phyloP scores from a whole-genome alignment of 1,140 invertebrate species.

The Sarcophaga peregrina region DNA sequence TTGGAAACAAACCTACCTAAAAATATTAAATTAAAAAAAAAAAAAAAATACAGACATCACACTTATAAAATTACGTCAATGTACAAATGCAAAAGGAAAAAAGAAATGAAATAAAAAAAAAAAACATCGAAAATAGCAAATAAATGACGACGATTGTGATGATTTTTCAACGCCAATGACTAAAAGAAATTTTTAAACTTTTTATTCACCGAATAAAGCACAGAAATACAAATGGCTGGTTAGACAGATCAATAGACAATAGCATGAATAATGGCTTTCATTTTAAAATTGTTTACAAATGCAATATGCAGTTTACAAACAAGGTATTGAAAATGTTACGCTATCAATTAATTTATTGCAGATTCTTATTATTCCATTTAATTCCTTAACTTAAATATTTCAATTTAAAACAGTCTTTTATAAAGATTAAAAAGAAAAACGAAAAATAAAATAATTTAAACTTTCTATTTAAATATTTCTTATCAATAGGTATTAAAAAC shows the following conservation, averaged over 20 bases:
- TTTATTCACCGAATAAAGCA: neutral
- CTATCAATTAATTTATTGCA: neutral
- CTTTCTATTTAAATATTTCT: no score
- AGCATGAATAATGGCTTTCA: neutral
- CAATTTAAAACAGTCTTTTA: no score
- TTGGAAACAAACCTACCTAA: neutral
- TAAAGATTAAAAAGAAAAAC: no score
- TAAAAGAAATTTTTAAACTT: neutral
- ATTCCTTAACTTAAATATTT: no score
- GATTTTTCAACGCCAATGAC: constrained; percentile 9
- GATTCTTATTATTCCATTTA: neutral
- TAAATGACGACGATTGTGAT: neutral
- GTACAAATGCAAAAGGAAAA: neutral
- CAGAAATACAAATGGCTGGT: neutral
- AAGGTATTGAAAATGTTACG: neutral
- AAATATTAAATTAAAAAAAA: neutral
- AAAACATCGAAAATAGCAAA: neutral
- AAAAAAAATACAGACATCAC: neutral
- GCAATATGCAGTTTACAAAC: neutral
- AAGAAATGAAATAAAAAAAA: neutral
- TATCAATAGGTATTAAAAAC: no score
- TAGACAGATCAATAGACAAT: neutral
- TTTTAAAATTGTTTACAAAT: neutral
- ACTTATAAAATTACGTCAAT: constrained; percentile 18
- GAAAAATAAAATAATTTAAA: no score